phyloP scores from a whole-genome alignment of 2,888 invertebrate genomes.

The Athripsodes cinereus region DNA sequence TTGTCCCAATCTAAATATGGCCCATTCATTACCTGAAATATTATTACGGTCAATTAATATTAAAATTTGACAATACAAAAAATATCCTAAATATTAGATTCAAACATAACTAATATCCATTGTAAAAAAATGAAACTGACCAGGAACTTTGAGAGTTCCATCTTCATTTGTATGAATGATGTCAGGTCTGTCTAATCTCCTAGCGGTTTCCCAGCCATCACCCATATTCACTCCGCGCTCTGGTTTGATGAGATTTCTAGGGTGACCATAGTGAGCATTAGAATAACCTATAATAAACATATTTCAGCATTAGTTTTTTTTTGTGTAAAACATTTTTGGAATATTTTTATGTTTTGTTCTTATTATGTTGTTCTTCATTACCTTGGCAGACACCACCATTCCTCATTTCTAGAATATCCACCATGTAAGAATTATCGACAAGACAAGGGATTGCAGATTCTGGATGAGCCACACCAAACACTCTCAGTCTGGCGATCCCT shows the following conservation, averaged over 20 bases:
- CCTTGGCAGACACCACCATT: slow-evolving; percentile 52
- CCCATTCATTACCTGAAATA: slow-evolving; percentile 54
- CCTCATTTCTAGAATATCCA: slow-evolving; percentile 49
- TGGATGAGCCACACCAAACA: slow-evolving; percentile 50
- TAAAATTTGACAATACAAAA: not conserved
- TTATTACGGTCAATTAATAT: not conserved
- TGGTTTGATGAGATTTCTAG: slow-evolving; percentile 53
- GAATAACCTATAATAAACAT: slow-evolving; percentile 41
- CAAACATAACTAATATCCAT: not conserved
- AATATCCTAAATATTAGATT: too few relatives aligned
- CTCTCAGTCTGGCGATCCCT: slow-evolving; percentile 55
- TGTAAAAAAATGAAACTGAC: slow-evolving; percentile 30
- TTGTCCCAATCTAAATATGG: slow-evolving; percentile 53
- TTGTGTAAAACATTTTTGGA: too few relatives aligned
- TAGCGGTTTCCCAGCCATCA: slow-evolving; percentile 63
- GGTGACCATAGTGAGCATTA: slow-evolving; percentile 61
- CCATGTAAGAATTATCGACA: slow-evolving; percentile 34
- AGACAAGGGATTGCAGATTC: slow-evolving; percentile 23
- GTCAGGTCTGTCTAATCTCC: slow-evolving; percentile 54
- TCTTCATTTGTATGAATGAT: slow-evolving; percentile 48
- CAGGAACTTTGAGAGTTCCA: slow-evolving; percentile 52
- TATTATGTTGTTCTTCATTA: slow-evolving; percentile 29
- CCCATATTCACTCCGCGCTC: slow-evolving; percentile 50
- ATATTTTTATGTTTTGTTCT: too few relatives aligned
- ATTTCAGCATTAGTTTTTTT: too few relatives aligned